Evolutionary conservation across 2,888 invertebrate genomes (phyloP), one percentile per base, ranked within the genome.

Genomic region (Caradrina clavipalpis): DNA sequence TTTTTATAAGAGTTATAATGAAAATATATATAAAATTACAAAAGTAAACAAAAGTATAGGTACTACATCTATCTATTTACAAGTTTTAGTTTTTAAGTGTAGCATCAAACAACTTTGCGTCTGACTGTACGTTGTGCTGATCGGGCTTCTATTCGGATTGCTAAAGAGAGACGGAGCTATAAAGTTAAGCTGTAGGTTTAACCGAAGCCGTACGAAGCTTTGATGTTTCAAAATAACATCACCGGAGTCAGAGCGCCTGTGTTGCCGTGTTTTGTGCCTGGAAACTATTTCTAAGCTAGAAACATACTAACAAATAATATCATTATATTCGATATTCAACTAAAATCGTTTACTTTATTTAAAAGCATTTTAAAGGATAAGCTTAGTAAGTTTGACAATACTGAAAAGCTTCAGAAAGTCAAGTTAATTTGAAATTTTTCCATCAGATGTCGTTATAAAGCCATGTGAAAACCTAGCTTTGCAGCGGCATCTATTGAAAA

Each of bases 101-200:
- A 1, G 0, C 10, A 15, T 1, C 11, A 39, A 57, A 59, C 45
- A 31, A 3, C 31, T 59, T 31, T 60, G 13, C 6, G 10, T 6
- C 10, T 10, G 15, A 47, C 47, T 47, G 47, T 60, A 17, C 47
- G 22, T 60, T 60, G 8, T 17, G 10, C n/a, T n/a, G 47, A 21
- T 64, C 61, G 45, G 45, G 45, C 17, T 45, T 2, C 6, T 22
- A 21, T 21, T 64, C 35, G 21, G 63, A 4, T 1, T 5, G n/a
- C 3, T 4, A n/a, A 60, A 64, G 31, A n/a, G 61, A 35, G 63
- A 64, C 4, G 11, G 15, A 3, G 35, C 15, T 49, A 64, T 49
- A 15, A 11, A 45, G 17, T 10, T 2, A 4, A 21, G 17, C 13
- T 63, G 39, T n/a, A 3, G 31, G 21, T 45, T 2, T 13, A 7